Conservation (phyloP, 64 coral and sea anemone genomes). For the Hydrozoanthus tunicans region DNA sequence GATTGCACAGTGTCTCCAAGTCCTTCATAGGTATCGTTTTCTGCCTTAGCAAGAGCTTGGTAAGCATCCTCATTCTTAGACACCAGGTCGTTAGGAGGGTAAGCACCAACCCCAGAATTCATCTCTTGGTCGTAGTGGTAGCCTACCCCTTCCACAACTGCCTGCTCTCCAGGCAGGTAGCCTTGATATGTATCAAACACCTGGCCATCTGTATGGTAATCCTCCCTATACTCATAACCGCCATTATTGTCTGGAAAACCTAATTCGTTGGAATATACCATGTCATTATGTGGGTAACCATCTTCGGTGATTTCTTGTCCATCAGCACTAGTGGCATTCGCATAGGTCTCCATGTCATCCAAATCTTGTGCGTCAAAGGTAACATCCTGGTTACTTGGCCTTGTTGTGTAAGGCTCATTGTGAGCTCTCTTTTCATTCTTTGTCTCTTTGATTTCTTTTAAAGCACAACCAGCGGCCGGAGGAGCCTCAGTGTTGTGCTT, state of each 20-base stretch:
- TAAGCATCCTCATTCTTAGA: neutral
- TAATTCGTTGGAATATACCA: neutral
- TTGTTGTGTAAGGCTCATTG: neutral
- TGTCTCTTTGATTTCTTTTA: neutral
- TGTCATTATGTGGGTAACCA: neutral
- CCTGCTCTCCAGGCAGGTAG: neutral
- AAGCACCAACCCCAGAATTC: neutral
- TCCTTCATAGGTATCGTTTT: slow-evolving; percentile 5
- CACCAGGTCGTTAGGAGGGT: neutral
- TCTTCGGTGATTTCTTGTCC: neutral
- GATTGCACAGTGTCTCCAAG: neutral
- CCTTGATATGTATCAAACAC: neutral
- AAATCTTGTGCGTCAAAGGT: neutral
- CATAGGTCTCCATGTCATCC: neutral
- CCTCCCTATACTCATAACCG: neutral
- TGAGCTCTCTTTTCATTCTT: neutral
- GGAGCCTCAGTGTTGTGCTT: slow-evolving; percentile 12
- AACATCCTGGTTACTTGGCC: neutral
- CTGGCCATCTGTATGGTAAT: neutral
- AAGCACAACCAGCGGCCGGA: too few species aligned
- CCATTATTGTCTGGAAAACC: neutral
- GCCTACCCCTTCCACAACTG: neutral
- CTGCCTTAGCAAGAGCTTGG: neutral
- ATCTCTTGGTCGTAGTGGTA: neutral
- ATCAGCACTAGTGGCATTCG: neutral